These are phyloP conservation scores for Petromus typicus DNA, from an alignment of 2,113 vertebrate genomes.

Conservation along the genomic window DNA sequence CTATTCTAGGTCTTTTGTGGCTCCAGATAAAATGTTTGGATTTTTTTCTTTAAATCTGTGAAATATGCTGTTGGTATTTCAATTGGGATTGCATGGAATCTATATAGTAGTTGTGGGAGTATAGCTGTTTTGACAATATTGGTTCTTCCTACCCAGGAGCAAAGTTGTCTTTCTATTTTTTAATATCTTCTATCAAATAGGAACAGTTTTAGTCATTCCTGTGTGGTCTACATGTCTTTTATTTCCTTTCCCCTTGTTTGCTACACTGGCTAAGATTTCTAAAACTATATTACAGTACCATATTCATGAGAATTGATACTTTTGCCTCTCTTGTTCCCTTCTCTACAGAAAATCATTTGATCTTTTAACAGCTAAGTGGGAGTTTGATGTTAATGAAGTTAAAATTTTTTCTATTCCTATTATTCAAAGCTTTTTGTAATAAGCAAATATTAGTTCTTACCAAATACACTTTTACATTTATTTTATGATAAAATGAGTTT, in stretches of 20 bases:
- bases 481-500: neutral
- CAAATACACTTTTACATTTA: neutral
- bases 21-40: no score
- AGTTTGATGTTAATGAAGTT: neutral
- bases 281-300: neutral
- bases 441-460: neutral
- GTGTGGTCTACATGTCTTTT: neutral
- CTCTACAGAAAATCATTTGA: neutral
- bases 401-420: neutral
- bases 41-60: no score
- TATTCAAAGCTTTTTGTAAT: neutral
- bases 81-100: no score
- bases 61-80: no score
- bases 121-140: no score
- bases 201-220: neutral
- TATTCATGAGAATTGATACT: neutral
- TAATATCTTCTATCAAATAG: no score
- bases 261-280: neutral
- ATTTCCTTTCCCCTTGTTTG: neutral
- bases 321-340: neutral
- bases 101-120: no score
- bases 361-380: neutral
- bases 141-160: no score
- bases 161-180: no score
- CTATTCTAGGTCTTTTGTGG: no score